Evolutionary conservation across 2,113 vertebrate species (phyloP).

Genomic region (Tretioscincus oriximinensis): DNA sequence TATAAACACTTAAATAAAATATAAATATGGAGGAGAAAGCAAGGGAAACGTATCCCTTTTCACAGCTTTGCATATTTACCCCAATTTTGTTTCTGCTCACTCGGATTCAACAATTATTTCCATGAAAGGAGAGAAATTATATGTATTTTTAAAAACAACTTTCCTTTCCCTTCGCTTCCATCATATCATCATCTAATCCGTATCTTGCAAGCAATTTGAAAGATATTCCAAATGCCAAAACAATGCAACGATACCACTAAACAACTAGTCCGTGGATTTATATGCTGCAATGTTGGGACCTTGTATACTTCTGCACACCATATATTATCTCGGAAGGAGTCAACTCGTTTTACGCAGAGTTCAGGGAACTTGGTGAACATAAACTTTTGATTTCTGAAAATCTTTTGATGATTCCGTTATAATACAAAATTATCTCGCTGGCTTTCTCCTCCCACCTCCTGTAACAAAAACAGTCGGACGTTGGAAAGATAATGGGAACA

Average conservation of each 20-base stretch:
- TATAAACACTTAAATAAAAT: no score
- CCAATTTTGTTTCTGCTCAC: not conserved
- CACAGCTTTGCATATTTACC: not conserved
- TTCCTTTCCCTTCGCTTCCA: not conserved
- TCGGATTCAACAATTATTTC: no score
- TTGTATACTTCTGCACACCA: slow-evolving; percentile 20
- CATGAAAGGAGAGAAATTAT: not conserved
- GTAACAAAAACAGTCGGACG: slow-evolving; percentile 63
- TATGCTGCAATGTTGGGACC: slow-evolving; percentile 26
- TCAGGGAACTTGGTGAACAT: slow-evolving; percentile 59
- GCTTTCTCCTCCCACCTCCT: slow-evolving; percentile 57
- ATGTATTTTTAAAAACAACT: not conserved
- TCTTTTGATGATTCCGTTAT: slow-evolving; percentile 65
- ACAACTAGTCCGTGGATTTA: slow-evolving; percentile 34
- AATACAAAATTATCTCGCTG: slow-evolving; percentile 65
- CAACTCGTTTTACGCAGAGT: slow-evolving; percentile 47
- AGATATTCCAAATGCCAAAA: slow-evolving; percentile 27
- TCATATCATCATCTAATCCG: rapidly evolving
- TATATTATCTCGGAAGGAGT: slow-evolving; percentile 16
- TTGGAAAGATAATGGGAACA: slow-evolving; percentile 68
- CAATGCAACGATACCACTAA: slow-evolving; percentile 21
- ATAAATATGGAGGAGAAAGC: no score
- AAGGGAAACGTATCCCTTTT: no score
- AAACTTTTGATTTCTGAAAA: slow-evolving; percentile 43
- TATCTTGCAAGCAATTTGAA: slow-evolving; percentile 1